Evolutionary conservation across 2,113 vertebrate species (phyloP).

Genomic region (Nyctibius bracteatus): DNA sequence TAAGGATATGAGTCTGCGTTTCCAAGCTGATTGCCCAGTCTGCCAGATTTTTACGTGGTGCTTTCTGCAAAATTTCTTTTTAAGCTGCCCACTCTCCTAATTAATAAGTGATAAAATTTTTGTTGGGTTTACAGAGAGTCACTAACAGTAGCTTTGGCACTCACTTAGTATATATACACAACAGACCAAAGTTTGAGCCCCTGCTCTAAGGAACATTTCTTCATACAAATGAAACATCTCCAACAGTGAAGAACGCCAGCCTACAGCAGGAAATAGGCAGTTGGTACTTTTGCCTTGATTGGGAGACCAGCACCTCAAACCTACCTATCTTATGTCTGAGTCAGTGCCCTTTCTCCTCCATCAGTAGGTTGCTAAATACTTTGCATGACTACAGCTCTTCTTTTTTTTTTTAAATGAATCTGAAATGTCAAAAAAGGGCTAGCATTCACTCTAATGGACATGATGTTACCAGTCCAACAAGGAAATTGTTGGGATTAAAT

Average conservation of each 20-base stretch:
- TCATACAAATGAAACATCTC: background rate
- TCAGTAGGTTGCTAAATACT: background rate
- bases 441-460: background rate
- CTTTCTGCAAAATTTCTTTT: background rate
- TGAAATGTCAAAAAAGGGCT: background rate
- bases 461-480: background rate
- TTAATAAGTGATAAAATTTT: background rate
- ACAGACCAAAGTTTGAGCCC: background rate
- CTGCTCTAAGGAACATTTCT: background rate
- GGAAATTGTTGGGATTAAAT: background rate
- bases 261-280: background rate
- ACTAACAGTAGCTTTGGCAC: background rate
- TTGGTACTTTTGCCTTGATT: background rate
- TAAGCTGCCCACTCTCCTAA: background rate
- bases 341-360: background rate
- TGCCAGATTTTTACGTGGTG: background rate
- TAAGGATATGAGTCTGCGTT: background rate
- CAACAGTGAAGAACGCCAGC: background rate
- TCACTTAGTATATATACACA: background rate
- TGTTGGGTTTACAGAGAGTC: background rate
- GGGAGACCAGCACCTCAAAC: background rate
- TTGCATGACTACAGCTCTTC: background rate
- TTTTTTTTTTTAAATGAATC: background rate
- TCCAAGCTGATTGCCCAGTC: background rate
- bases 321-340: background rate